Percentiles rank a stretch among this genome's conserved stretches.
phyloP scores from a whole-genome alignment of 2,888 invertebrate species.

The Dromius quadrimaculatus region DNA sequence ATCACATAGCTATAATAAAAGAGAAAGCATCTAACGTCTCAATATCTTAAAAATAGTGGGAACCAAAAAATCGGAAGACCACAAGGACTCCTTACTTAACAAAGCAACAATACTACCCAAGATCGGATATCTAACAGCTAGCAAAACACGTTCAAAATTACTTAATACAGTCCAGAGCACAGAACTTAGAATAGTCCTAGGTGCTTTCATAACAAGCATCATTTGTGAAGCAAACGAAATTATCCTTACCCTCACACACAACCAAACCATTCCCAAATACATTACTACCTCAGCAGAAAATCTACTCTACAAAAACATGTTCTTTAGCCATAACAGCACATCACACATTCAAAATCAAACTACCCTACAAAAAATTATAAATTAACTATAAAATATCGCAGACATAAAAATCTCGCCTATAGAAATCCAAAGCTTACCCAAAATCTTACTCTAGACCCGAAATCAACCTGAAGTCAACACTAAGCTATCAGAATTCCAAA shows the following conservation, averaged over 20 bases:
- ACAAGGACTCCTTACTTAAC: neutral
- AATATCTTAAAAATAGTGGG: neutral
- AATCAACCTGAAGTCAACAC: neutral
- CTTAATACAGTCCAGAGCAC: slow-evolving; percentile 22
- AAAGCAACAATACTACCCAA: slow-evolving; percentile 1
- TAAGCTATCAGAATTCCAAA: neutral
- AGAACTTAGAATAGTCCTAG: neutral
- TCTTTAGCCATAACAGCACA: neutral
- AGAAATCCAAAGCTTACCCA: neutral
- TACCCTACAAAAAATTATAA: neutral
- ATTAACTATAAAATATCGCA: neutral
- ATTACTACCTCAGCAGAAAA: neutral
- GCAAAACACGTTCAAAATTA: neutral
- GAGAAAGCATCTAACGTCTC: slow-evolving; percentile 3
- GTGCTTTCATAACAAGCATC: slow-evolving; percentile 6
- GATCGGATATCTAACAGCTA: slow-evolving; percentile 19
- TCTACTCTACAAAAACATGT: neutral
- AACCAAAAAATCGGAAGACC: slow-evolving; percentile 16
- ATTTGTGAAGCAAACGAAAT: neutral
- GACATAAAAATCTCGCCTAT: no score
- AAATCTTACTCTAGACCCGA: neutral
- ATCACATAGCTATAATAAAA: neutral
- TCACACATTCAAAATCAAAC: neutral
- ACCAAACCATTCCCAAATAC: neutral
- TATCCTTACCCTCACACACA: neutral